Base-by-base conservation (phyloP, 53 echinoderm and acorn worm genomes). In the Mesocentrotus franciscanus region DNA sequence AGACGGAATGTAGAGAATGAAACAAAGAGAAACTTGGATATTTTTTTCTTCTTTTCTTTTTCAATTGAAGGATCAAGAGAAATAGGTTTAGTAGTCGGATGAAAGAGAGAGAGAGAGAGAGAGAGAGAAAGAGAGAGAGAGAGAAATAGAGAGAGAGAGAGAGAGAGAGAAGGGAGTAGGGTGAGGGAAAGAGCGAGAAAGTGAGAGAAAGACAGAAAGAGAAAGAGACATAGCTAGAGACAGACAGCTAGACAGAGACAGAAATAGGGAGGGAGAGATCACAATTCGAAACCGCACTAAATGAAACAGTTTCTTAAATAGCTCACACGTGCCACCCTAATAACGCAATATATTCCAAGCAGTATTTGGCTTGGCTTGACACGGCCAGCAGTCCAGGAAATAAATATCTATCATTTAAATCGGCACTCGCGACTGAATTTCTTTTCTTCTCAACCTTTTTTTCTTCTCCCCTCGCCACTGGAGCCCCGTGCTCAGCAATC, bases 291-390 rank as follows among this genome's bases (percentile, higher is more conserved):
- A 57, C 56, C 59, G 58, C 87, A n/a, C 49, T 22, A 56, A 87
- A 87, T 87, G 58, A 87, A 58, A 87, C 87, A 87, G 57, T 87
- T 87, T 87, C 87, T 87, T 87, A 91, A 91, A 91, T 91, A 91
- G 91, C 91, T 9, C 30, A 66, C 91, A 91, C 68, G 91, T 91
- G 91, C 91, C 91, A 29, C 17, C 17, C 36, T 91, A 91, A 91
- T 91, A 91, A 66, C 27, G 36, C 66, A 66, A 64, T 91, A 91
- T 14, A 91, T 64, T 34, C 91, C 91, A 35, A 91, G 34, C 91
- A 64, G 61, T 10, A 91, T 33, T 35, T 33, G 91, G 66, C 34
- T 61, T 39, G 27, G 39, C 66, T 91, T 39, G 61, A 91, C 64
- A 91, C 66, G 20, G 61, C 15, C 8, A 66, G 30, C 61, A 66